These are phyloP conservation scores for Alloplasta piceator DNA, from an alignment of 2,888 invertebrate genomes.

Conservation along the genomic window DNA sequence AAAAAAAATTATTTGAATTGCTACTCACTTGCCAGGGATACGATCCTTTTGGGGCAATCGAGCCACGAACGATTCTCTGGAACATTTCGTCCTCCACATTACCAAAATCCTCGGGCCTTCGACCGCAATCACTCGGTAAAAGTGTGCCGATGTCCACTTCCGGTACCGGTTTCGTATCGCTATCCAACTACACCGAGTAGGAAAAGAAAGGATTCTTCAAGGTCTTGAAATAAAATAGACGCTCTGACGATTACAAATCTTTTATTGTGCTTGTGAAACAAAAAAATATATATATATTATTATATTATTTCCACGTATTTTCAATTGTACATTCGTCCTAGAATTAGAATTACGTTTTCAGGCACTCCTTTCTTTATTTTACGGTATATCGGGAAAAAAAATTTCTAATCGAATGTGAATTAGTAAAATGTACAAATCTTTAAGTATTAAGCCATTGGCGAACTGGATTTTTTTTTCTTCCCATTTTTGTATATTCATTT, in stretches of 20 bases:
- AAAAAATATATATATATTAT: not conserved
- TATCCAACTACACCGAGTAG: slow-evolving; percentile 57
- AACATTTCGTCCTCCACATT: slow-evolving; percentile 83
- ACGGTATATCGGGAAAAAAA: not conserved
- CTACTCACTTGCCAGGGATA: slow-evolving; percentile 90
- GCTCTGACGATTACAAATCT: not conserved
- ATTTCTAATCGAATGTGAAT: too few species aligned
- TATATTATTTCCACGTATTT: not conserved
- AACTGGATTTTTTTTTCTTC: slow-evolving; percentile 14
- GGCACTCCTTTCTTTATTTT: not conserved
- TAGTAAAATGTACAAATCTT: not conserved
- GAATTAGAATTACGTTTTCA: too few species aligned
- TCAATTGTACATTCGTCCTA: slow-evolving; percentile 31
- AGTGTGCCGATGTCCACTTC: slow-evolving; percentile 75
- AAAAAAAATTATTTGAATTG: slow-evolving; percentile 7
- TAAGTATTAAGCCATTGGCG: not conserved
- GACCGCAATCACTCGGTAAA: slow-evolving; percentile 84
- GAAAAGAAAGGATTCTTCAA: slow-evolving; percentile 60
- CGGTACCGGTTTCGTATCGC: slow-evolving; percentile 51
- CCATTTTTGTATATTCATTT: not conserved
- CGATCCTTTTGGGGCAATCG: slow-evolving; percentile 86
- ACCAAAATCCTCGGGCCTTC: slow-evolving; percentile 83
- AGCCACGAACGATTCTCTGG: slow-evolving; percentile 87
- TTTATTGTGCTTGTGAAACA: slow-evolving; percentile 18
- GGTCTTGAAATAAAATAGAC: slow-evolving; percentile 69